Percentiles rank a stretch among this genome's conserved stretches.
Conservation (phyloP, 2,888 invertebrate species). For the Pecten maximus region DNA sequence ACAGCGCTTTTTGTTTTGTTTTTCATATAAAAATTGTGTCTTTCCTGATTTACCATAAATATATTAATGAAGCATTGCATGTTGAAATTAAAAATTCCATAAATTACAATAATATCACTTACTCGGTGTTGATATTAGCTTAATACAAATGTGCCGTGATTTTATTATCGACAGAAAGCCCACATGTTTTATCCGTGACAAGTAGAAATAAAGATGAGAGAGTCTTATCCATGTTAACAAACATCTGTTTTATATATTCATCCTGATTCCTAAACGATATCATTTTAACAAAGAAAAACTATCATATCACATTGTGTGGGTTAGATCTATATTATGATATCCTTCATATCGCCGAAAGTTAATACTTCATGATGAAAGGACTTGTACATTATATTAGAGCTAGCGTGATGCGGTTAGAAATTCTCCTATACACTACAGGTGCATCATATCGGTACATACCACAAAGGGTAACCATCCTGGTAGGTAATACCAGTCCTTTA, state of each 20-base stretch:
- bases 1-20: too few relatives aligned
- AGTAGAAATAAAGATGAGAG: background rate
- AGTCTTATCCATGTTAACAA: background rate
- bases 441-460: background rate
- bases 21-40: too few relatives aligned
- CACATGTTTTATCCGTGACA: background rate
- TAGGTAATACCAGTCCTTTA: background rate
- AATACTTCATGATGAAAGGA: background rate
- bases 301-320: background rate
- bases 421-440: background rate
- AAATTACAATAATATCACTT: too few relatives aligned
- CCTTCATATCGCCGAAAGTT: background rate
- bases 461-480: background rate
- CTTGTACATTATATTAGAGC: background rate
- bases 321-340: background rate
- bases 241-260: background rate
- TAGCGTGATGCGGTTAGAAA: background rate
- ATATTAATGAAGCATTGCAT: too few relatives aligned
- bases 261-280: background rate
- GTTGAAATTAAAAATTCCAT: too few relatives aligned
- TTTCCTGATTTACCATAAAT: too few relatives aligned
- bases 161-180: too few relatives aligned
- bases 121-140: too few relatives aligned
- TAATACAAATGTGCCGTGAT: too few relatives aligned
- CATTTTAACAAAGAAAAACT: background rate